phyloP scores from a whole-genome alignment of 2,113 vertebrate genomes.

The Labeo rohita region DNA sequence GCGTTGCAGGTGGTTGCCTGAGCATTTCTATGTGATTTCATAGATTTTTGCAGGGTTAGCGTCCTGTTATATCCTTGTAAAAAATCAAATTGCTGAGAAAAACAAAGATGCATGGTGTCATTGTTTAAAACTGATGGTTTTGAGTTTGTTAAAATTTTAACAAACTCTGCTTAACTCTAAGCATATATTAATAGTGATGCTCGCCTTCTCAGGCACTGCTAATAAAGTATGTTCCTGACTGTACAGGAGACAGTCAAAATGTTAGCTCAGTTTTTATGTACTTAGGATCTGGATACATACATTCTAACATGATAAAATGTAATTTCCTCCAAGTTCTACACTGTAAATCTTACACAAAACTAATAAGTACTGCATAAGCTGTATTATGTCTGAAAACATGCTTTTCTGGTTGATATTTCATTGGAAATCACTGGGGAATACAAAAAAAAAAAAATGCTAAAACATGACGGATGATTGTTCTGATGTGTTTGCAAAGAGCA shows the following conservation, averaged over 20 bases:
- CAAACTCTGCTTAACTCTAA: neutral
- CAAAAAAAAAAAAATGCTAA: neutral
- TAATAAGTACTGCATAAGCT: neutral
- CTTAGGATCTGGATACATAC: neutral
- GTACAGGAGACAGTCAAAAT: neutral
- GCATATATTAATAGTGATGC: neutral
- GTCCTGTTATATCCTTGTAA: neutral
- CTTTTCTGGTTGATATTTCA: slow-evolving; percentile 5
- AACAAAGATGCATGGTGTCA: neutral
- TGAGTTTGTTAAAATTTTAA: neutral
- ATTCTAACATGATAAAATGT: neutral
- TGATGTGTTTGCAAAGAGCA: neutral
- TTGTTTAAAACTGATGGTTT: neutral
- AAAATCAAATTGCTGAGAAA: neutral
- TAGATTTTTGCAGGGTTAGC: neutral
- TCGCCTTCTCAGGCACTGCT: neutral
- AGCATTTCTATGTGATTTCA: neutral
- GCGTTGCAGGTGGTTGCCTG: neutral
- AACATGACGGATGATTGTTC: neutral
- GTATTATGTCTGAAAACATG: neutral
- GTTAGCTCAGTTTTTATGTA: neutral
- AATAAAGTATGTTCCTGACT: neutral
- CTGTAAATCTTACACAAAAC: neutral
- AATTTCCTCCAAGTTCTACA: neutral
- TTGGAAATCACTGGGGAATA: neutral